These are phyloP conservation scores for Ennomos quercinarius DNA, from an alignment of 2,888 invertebrate genomes.

Conservation along the genomic window DNA sequence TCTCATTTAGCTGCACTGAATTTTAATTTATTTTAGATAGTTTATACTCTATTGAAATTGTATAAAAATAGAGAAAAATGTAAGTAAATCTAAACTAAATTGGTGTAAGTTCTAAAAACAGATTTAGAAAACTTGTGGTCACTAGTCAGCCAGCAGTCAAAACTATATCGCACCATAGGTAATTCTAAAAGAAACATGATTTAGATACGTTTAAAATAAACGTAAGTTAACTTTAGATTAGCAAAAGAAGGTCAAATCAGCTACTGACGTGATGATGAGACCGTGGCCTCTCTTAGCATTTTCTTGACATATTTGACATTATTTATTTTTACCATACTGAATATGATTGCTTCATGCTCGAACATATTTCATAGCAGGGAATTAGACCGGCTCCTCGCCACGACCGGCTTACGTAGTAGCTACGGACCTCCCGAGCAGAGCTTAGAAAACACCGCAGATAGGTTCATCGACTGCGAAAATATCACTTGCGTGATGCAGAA, in stretches of 20 bases:
- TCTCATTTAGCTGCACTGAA: no score
- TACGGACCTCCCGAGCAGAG: slow-evolving; percentile 70
- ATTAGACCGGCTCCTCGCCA: slow-evolving; percentile 77
- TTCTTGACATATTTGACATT: slow-evolving; percentile 79
- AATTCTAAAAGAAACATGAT: not conserved
- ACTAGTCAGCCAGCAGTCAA: no score
- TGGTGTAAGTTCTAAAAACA: no score
- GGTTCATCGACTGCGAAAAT: slow-evolving; percentile 50
- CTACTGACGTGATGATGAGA: slow-evolving; percentile 81
- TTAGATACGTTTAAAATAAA: not conserved
- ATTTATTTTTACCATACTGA: slow-evolving; percentile 64
- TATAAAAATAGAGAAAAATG: no score
- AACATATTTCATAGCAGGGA: slow-evolving; percentile 77
- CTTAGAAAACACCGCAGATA: slow-evolving; percentile 21
- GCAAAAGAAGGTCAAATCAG: slow-evolving; percentile 79
- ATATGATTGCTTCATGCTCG: slow-evolving; percentile 76
- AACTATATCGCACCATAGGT: not conserved
- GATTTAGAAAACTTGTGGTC: no score
- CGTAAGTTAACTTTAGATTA: not conserved
- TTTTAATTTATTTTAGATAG: no score
- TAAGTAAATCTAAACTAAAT: no score
- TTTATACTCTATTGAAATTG: no score
- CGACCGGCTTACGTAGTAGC: slow-evolving; percentile 78
- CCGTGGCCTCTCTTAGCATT: slow-evolving; percentile 76
- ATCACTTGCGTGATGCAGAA: slow-evolving; percentile 68